These are phyloP conservation scores for Mallotus villosus DNA, from an alignment of 2,797 vertebrate genomes.

Conservation along the genomic window DNA sequence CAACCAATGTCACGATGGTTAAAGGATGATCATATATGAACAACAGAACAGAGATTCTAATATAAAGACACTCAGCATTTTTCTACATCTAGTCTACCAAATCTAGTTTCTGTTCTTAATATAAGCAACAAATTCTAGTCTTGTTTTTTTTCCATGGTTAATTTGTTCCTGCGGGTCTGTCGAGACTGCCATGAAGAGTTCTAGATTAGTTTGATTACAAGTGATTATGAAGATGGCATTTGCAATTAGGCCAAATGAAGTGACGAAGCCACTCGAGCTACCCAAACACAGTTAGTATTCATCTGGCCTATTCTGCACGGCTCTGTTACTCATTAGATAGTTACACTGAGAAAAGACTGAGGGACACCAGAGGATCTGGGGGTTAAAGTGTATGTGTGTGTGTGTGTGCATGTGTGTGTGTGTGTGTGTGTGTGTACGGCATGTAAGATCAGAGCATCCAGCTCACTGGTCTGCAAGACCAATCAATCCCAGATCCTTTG, in stretches of 20 bases:
- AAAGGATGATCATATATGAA: no score
- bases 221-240: constrained; percentile 18
- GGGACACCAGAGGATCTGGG: background rate
- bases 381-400: background rate
- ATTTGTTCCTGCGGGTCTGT: no score
- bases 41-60: no score
- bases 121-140: no score
- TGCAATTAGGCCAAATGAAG: constrained; percentile 24
- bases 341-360: background rate
- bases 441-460: constrained; percentile 5
- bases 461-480: constrained; percentile 14
- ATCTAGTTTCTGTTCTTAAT: no score
- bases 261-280: constrained; percentile 1
- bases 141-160: no score
- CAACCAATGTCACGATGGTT: no score
- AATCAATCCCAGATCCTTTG: constrained; percentile 25
- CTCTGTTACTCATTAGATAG: constrained; percentile 10
- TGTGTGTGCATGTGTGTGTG: constrained; percentile 7
- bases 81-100: background rate
- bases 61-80: no score
- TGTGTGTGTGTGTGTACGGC: background rate
- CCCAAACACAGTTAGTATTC: constrained; percentile 24
- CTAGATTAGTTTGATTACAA: constrained; percentile 27
- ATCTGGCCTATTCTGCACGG: constrained; percentile 12
- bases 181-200: constrained; percentile 1